Percentiles rank a stretch among this genome's conserved stretches.
These are phyloP conservation scores for Nomada ruficornis DNA, from an alignment of 2,888 invertebrate species.

Conservation along the genomic window DNA sequence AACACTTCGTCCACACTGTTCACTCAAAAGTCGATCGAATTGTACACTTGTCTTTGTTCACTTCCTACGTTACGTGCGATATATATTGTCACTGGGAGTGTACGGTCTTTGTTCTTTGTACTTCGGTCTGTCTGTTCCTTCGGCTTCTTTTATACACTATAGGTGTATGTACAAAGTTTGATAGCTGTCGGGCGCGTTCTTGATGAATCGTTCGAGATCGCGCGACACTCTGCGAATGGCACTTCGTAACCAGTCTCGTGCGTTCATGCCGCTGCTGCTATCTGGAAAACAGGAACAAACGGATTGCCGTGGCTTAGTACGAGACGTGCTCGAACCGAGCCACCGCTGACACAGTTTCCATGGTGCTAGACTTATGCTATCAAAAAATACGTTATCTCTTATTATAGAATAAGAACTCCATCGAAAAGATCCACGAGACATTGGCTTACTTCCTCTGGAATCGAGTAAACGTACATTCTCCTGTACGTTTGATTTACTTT, in stretches of 20 bases:
- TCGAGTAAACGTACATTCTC: neutral
- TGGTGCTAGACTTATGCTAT: conserved; percentile 49
- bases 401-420: conserved; percentile 7
- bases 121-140: neutral
- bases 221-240: conserved; percentile 72
- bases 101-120: conserved; percentile 15
- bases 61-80: conserved; percentile 30
- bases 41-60: conserved; percentile 26
- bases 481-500: neutral
- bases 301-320: conserved; percentile 66
- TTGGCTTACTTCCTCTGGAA: conserved; percentile 33
- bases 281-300: conserved; percentile 78
- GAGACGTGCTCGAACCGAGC: conserved; percentile 53
- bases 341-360: conserved; percentile 75
- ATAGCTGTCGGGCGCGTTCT: conserved; percentile 52
- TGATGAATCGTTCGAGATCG: conserved; percentile 62
- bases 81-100: conserved; percentile 31
- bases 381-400: neutral
- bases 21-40: conserved; percentile 39
- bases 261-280: conserved; percentile 76
- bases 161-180: conserved; percentile 52
- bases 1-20: conserved; percentile 37
- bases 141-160: conserved; percentile 55
- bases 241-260: conserved; percentile 72
- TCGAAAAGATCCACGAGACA: conserved; percentile 42